Base-by-base conservation (phyloP, 2,888 invertebrate species). In the Troilus luridus region DNA sequence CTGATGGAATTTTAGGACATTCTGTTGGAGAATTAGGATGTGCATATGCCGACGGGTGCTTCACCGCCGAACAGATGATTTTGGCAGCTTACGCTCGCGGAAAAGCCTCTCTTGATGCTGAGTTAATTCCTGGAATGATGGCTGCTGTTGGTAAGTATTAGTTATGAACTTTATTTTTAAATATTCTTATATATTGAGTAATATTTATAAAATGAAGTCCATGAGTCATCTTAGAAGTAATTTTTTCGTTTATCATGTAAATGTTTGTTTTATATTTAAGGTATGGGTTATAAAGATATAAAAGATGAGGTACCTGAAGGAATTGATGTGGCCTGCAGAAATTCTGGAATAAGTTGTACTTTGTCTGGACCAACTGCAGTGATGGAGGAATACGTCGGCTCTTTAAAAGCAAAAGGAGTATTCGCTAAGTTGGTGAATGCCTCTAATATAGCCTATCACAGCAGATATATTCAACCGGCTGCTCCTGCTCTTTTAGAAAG, bases 271-370 rank as follows among this genome's bases (percentile, higher is more conserved):
- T 24, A n/a, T 27, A 59, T 92, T 92, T 27, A 72, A 93, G 93
- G 93, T 41, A 88, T 93, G 62, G 93, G 93, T 9, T 93, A 93
- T 81, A 91, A 92, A 14, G 89, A 93, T 27, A 93, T 94, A 1
- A 93, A 93, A 91, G 90, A 93, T n/a, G 90, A 92, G n/a, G 88
- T 95, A 91, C 96, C 97, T 0, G 94, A 95, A 59, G 95, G 96
- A 56, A 96, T 97, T 24, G 96, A 96, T 93, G 96, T 97, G 0
- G 97, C 97, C 17, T 98, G 98, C 93, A 97, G 97, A 94, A 98
- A 98, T 93, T 96, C 97, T 3, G 95, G 96, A 9, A 96, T 96
- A 92, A 97, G 97, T 77, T 96, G 97, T 89, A 98, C 97, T 0
- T 95, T 98, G 91, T 97, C 97, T 2, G 98, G 97, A 0, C 97